Percentiles rank a stretch among this genome's conserved stretches.
Conservation (phyloP, 2,113 vertebrate genomes). For the Chloebia gouldiae region DNA sequence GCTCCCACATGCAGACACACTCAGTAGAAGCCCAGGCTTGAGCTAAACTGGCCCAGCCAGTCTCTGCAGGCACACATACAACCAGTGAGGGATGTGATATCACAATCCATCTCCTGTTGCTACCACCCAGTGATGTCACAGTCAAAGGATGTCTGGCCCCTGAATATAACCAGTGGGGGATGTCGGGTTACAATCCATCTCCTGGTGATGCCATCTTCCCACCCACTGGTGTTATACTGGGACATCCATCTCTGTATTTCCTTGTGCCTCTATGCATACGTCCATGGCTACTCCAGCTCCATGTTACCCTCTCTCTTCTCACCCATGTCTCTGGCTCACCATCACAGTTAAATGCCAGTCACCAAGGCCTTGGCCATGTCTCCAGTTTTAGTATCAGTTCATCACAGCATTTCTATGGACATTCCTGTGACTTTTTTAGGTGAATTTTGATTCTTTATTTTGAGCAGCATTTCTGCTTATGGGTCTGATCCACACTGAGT, state of each 20-base stretch:
- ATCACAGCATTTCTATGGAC: background rate
- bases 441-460: background rate
- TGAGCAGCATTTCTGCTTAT: background rate
- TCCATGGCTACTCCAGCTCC: background rate
- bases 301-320: background rate
- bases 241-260: background rate
- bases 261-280: fast-evolving
- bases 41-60: background rate
- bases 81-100: background rate
- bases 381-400: background rate
- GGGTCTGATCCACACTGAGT: background rate
- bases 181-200: background rate
- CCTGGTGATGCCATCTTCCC: background rate
- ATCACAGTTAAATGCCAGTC: background rate
- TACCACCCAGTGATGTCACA: background rate
- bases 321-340: background rate
- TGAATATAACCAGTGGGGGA: background rate
- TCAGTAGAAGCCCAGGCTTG: background rate
- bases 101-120: background rate
- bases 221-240: background rate
- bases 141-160: background rate
- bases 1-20: background rate
- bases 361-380: background rate
- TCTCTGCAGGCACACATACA: background rate
- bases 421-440: background rate